phyloP scores from a whole-genome alignment of 2,888 invertebrate genomes.

The Tipula lateralis region DNA sequence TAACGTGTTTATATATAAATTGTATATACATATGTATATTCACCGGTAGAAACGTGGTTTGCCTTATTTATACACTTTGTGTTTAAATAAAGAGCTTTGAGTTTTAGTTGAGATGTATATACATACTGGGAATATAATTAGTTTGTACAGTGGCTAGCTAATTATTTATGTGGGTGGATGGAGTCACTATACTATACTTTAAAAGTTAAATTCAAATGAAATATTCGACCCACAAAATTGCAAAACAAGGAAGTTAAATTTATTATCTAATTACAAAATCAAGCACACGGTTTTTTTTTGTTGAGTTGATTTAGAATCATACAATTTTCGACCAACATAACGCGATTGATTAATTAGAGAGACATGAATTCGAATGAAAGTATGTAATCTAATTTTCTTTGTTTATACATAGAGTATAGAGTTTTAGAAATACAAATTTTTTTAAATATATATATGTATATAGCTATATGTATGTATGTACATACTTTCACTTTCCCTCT shows the following conservation, averaged over 20 bases:
- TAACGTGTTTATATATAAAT: background rate
- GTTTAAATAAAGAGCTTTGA: too few species aligned
- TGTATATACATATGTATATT: too few species aligned
- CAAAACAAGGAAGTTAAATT: background rate
- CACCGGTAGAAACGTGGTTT: background rate
- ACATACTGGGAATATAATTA: background rate
- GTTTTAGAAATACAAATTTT: background rate
- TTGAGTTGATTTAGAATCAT: background rate
- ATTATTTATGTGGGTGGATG: background rate
- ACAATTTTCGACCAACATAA: background rate
- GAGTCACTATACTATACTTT: background rate
- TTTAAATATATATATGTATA: too few species aligned
- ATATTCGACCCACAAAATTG: background rate
- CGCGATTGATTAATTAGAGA: background rate
- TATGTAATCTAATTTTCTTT: constrained; percentile 9
- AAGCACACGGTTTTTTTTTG: background rate
- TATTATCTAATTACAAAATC: background rate
- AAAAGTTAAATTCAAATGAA: background rate
- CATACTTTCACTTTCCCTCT: background rate
- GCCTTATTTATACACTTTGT: background rate
- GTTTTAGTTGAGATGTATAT: background rate
- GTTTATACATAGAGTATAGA: background rate
- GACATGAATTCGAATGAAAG: background rate
- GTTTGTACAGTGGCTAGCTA: background rate
- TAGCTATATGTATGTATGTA: too few species aligned